Base-by-base conservation (phyloP, 2,888 invertebrate genomes). In the Pristionchus arcanus region DNA sequence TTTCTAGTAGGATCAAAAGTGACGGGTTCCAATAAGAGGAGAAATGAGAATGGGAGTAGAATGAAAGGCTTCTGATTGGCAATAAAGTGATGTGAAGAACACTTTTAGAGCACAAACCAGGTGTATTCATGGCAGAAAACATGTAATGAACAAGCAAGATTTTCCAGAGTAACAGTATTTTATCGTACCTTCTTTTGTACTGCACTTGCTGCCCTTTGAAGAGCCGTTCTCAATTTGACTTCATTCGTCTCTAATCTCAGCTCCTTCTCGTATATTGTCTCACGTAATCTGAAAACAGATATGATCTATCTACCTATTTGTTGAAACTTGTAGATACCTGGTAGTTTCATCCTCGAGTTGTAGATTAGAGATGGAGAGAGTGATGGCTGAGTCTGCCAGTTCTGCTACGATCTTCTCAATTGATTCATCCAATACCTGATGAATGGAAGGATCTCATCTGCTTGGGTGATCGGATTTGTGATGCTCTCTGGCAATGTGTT, bases 371-470 rank as follows among this genome's bases (percentile, higher is more conserved):
- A 81, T 68, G 49, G 89, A 81, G 16, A 89, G 31, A n/a, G 59
- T 81, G 13, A 89, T 89, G n/a, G 89, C 89, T 19, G 55, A 59
- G 25, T 89, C 89, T 11, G 89, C 89, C 83, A 89, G 34, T 63
- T 89, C 81, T 19, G 63, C 66, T 3, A 89, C 89, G 21, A 89
- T 89, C 66, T 83, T 83, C 66, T 81, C 89, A 34, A 89, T 63
- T 31, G 89, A 59, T 66, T 81, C 81, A 31, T 89, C 89, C 16
- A 89, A 9, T 0, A 21, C 42, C 89, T 89, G 37, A 63, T 34
- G 68, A 68, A 68, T 28, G 19, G 31, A 31, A 7, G 16, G 19
- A 68, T 31, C 31, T 16, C 21, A 13, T 68, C 68, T 16, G 19
- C 16, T 15, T 28, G 16, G 9, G 4, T 42, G 9, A 42, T 42